phyloP scores from a whole-genome alignment of 2,113 vertebrate genomes.

The Lophotis ruficrista region DNA sequence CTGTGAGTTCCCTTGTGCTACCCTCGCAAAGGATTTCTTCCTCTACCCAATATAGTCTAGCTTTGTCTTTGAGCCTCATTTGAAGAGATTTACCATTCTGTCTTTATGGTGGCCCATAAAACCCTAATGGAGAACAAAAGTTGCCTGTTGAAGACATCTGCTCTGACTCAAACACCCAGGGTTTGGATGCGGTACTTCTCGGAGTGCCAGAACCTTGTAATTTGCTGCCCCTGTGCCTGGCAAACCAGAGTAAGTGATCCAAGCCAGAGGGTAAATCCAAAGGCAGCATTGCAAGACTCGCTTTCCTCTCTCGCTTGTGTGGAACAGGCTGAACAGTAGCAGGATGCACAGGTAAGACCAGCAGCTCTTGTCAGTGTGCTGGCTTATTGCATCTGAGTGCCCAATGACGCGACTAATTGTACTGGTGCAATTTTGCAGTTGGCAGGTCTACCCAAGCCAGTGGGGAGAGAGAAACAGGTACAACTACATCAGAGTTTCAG shows the following conservation, averaged over 20 bases:
- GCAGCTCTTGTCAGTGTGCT: background rate
- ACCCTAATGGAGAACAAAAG: background rate
- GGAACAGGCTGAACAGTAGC: background rate
- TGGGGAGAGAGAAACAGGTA: background rate
- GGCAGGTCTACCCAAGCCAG: background rate
- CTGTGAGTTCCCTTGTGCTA: background rate
- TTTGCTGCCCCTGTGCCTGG: background rate
- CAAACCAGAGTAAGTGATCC: background rate
- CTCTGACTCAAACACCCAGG: background rate
- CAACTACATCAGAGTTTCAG: background rate
- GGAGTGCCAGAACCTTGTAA: background rate
- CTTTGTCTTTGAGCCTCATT: background rate
- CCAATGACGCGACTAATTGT: background rate
- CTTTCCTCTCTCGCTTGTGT: background rate
- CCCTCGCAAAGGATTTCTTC: background rate
- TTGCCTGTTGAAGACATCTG: background rate
- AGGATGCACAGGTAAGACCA: background rate
- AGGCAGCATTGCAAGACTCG: background rate
- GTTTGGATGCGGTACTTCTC: background rate
- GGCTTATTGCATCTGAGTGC: background rate
- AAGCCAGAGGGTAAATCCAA: background rate
- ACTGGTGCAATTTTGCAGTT: background rate
- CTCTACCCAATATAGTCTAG: background rate
- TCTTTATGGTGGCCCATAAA: background rate
- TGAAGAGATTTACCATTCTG: background rate